Percentiles rank a stretch among this genome's conserved stretches.
phyloP scores from a whole-genome alignment of 2,797 vertebrate genomes.

The Scomberomorus guttatus region DNA sequence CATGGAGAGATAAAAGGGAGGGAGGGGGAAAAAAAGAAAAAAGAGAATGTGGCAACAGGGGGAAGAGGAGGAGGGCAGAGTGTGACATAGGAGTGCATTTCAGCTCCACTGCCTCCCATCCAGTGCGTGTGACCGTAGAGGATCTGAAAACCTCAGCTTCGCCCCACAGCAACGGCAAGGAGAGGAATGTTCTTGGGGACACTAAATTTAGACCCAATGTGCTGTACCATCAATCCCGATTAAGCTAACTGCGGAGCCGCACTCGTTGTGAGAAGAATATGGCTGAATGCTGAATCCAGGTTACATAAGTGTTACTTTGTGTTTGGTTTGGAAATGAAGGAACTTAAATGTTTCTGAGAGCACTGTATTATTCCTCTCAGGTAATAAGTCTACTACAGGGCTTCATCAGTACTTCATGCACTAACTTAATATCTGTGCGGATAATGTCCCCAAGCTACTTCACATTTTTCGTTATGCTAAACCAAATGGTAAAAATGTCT shows the following conservation, averaged over 20 bases:
- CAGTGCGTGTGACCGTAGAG: slow-evolving; percentile 73
- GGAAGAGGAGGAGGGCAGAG: slow-evolving; percentile 19
- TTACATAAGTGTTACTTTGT: slow-evolving; percentile 73
- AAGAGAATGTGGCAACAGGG: slow-evolving; percentile 25
- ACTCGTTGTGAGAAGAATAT: slow-evolving; percentile 68
- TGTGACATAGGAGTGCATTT: slow-evolving; percentile 76
- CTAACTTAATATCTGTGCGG: slow-evolving; percentile 1
- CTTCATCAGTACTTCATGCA: slow-evolving; percentile 14
- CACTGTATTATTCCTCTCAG: slow-evolving; percentile 18
- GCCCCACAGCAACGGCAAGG: slow-evolving; percentile 75
- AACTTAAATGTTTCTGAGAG: slow-evolving; percentile 32
- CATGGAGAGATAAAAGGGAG: slow-evolving; percentile 70
- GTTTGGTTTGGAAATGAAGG: slow-evolving; percentile 46
- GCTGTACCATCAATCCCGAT: slow-evolving; percentile 83
- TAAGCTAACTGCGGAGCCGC: slow-evolving; percentile 64
- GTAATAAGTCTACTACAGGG: neutral
- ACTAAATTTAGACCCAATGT: slow-evolving; percentile 83
- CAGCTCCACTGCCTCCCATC: slow-evolving; percentile 76
- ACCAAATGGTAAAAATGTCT: slow-evolving; percentile 7
- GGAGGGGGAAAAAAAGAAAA: slow-evolving; percentile 16
- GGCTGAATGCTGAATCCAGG: slow-evolving; percentile 62
- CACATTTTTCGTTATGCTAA: neutral
- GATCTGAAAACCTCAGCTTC: slow-evolving; percentile 77
- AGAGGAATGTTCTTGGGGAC: slow-evolving; percentile 75
- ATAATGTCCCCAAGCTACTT: slow-evolving; percentile 3